Evolutionary conservation across 2,797 vertebrate genomes (phyloP), one percentile per base, ranked within the genome.

Genomic region (Acrocephalus scirpaceus): DNA sequence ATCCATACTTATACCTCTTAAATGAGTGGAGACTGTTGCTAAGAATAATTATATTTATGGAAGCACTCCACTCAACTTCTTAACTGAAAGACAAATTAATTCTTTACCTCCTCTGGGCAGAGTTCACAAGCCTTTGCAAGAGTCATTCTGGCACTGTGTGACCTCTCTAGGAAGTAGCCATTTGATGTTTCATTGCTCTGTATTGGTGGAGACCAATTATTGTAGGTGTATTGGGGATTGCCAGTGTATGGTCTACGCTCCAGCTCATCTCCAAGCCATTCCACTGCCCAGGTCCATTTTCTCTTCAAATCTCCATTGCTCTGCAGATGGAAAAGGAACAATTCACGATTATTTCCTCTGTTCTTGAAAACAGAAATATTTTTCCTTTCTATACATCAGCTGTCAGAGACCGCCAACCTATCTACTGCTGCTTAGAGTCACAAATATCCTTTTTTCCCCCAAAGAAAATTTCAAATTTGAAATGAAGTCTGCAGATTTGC

Each of bases 181-280:
- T 99, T 99, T 96, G 99, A 99, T 75, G 99, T 99, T 98, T 99
- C 99, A 79, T 99, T 99, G 98, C 99, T 99, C 97, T 99, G 99
- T 74, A 99, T 99, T 2, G 99, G 99, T 92, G 99, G 99, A 57
- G 99, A 99, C 99, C 99, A 99, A 95, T 99, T 99, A 97, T 99
- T 99, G 84, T 99, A 99, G 42, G 99, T 99, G 96, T 99, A 99
- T 5, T 99, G 99, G 73, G 99, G 99, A 93, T 99, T 99, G 89
- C 99, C 99, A 65, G 99, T 99, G 95, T 99, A 99, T 0, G 99
- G 99, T 97, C 99, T 98, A 93, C 99, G 98, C 97, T 99, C 99
- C 74, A 99, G 98, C 97, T 99, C 99, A 5, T 99, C 99, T 58
- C 99, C 99, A 80, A 99, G 98, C 99, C 99, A 99, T 96, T 99